A percentile compares a stretch with the other conserved stretches of the same genome.
Conservation (phyloP, 2,113 vertebrate genomes). For the Gallinago undulata region DNA sequence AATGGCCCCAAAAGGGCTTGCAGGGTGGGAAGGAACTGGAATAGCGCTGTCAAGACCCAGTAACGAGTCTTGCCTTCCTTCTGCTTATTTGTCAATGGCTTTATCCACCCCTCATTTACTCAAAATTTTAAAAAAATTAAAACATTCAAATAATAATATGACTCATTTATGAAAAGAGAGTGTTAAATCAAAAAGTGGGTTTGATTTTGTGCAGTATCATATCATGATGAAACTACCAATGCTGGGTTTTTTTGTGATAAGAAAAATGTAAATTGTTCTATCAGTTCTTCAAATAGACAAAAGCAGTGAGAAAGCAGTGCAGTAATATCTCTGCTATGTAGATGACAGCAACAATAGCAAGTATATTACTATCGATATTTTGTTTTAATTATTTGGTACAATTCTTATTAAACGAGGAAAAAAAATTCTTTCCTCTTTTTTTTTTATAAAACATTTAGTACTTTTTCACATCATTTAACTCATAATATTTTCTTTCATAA, state of each 20-base stretch:
- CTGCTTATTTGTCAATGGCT: background rate
- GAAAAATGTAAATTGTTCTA: background rate
- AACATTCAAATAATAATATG: background rate
- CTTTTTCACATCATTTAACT: background rate
- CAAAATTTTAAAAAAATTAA: background rate
- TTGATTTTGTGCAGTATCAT: background rate
- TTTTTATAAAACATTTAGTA: background rate
- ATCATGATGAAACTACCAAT: background rate
- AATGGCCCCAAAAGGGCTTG: background rate
- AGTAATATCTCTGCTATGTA: background rate
- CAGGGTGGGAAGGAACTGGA: background rate
- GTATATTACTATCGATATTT: background rate
- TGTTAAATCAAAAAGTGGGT: background rate
- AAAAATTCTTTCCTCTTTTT: background rate
- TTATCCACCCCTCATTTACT: background rate
- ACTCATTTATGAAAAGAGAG: background rate
- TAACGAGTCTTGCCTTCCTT: background rate
- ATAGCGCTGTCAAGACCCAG: rapidly evolving
- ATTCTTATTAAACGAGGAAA: background rate
- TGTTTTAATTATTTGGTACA: background rate
- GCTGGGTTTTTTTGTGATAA: background rate
- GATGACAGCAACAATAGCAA: background rate
- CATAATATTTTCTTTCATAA: background rate
- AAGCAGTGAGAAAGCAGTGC: background rate
- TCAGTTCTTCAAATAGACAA: background rate